Evolutionary conservation across 2,797 vertebrate species (phyloP), one percentile per base, ranked within the genome.

Genomic region (Anolis apletophallus): DNA sequence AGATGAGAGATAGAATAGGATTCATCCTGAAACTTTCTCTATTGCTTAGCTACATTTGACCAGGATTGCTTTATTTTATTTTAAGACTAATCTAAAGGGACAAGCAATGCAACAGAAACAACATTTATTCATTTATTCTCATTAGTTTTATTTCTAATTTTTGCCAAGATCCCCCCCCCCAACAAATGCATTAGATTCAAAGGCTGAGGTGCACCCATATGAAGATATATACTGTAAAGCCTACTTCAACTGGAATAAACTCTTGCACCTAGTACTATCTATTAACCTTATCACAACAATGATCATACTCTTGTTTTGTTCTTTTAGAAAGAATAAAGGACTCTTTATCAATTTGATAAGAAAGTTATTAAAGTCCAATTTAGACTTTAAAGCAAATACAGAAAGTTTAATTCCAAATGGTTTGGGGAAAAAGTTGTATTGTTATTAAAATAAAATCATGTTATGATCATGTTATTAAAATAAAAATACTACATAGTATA

Each of bases 231-330:
- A 91, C 7, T 93, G 90, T 91, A 93, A 61, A 1, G 88, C 88
- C 55, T 77, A 29, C 50, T 93, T 93, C 90, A 88, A 86, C 85
- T 87, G 93, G 86, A 90, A 91, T 87, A 93, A 93, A 92, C 90
- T 29, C 21, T 93, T 94, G 91, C 85, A 92, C 80, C 91, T 92
- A 91, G 92, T 91, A 93, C 92, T 3, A 78, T 55, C n/a, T 57
- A 12, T 78, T 57, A 55, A 23, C 57, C 91, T 93, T 94, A 46
- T 88, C 87, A 93, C 88, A 94, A 93, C 89, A 93, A 91, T 93
- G 36, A 92, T 91, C 84, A 88, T 89, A 93, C 91, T 87, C 92
- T 91, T 93, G 91, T 88, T 93, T 93, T 93, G 88, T 87, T 84
- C 90, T 91, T 91, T 91, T 9, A 92, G 1, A n/a, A n/a, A n/a